Evolutionary conservation across 2,797 vertebrate genomes (phyloP).

Genomic region (Darevskia nairensis): DNA sequence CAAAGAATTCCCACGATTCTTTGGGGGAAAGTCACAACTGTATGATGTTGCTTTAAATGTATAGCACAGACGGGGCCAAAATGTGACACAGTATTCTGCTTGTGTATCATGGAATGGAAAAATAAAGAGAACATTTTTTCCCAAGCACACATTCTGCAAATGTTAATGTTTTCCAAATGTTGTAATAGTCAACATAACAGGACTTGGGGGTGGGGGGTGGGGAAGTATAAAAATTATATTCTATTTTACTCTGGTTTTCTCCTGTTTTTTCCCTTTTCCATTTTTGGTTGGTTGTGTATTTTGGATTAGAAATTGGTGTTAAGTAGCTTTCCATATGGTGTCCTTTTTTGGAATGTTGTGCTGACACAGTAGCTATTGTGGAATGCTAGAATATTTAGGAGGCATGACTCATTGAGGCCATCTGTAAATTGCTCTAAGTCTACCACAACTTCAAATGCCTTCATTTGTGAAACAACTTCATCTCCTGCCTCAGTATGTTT

Average conservation of each 20-base stretch:
- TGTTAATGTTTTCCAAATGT: not conserved
- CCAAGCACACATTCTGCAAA: not conserved
- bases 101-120: not conserved
- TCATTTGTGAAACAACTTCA: fast-evolving
- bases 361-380: not conserved
- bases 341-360: slow-evolving; percentile 4
- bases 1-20: too few relatives aligned
- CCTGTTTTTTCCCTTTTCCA: not conserved
- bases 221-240: not conserved
- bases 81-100: not conserved
- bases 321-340: not conserved
- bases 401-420: slow-evolving; percentile 40
- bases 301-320: slow-evolving; percentile 1
- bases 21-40: too few relatives aligned
- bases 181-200: not conserved
- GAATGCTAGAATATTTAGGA: slow-evolving; percentile 8
- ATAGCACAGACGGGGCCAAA: not conserved
- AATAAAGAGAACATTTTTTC: not conserved
- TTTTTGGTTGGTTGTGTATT: not conserved
- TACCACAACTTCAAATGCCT: slow-evolving; percentile 39
- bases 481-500: not conserved
- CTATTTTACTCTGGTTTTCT: not conserved
- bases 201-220: not conserved
- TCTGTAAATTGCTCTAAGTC: slow-evolving; percentile 42
- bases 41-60: too few relatives aligned